Evolutionary conservation across 2,113 vertebrate species (phyloP).

Genomic region (Brevimyrus niger): DNA sequence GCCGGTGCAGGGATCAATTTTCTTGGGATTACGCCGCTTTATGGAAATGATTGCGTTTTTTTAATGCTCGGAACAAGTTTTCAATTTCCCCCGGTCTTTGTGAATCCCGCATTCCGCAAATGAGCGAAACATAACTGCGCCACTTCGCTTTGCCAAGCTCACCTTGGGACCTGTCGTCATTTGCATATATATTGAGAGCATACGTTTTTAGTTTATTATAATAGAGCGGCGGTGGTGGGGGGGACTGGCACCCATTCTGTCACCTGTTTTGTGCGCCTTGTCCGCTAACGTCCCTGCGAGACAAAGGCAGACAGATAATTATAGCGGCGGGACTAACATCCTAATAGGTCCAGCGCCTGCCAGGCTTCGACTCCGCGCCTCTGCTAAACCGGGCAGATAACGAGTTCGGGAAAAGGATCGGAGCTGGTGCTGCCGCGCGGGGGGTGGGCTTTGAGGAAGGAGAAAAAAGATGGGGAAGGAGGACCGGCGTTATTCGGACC

Average conservation of each 20-base stretch:
- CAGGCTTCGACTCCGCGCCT: slow-evolving; percentile 46
- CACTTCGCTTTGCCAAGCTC: slow-evolving; percentile 54
- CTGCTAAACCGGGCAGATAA: slow-evolving; percentile 50
- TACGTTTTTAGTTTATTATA: slow-evolving; percentile 73
- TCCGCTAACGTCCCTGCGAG: slow-evolving; percentile 55
- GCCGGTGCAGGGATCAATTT: slow-evolving; percentile 60
- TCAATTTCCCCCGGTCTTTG: slow-evolving; percentile 68
- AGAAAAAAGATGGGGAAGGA: neutral
- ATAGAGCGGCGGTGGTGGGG: slow-evolving; percentile 42
- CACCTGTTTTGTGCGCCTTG: slow-evolving; percentile 62
- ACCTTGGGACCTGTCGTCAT: slow-evolving; percentile 66
- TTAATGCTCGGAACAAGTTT: slow-evolving; percentile 61
- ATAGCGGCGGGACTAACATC: slow-evolving; percentile 48
- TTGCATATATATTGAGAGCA: slow-evolving; percentile 85
- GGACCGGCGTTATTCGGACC: neutral
- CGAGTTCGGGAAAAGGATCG: slow-evolving; percentile 16
- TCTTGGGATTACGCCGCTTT: slow-evolving; percentile 58
- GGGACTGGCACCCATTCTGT: slow-evolving; percentile 53
- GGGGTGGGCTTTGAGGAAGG: slow-evolving; percentile 19
- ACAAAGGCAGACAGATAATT: slow-evolving; percentile 61
- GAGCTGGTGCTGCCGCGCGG: neutral
- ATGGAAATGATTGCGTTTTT: slow-evolving; percentile 64
- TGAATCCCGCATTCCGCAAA: slow-evolving; percentile 62
- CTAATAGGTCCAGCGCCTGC: slow-evolving; percentile 15
- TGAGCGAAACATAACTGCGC: slow-evolving; percentile 63